Evolutionary conservation across 1,140 invertebrate species (phyloP), one percentile per base, ranked within the genome.

Genomic region (Andricus grossulariae): DNA sequence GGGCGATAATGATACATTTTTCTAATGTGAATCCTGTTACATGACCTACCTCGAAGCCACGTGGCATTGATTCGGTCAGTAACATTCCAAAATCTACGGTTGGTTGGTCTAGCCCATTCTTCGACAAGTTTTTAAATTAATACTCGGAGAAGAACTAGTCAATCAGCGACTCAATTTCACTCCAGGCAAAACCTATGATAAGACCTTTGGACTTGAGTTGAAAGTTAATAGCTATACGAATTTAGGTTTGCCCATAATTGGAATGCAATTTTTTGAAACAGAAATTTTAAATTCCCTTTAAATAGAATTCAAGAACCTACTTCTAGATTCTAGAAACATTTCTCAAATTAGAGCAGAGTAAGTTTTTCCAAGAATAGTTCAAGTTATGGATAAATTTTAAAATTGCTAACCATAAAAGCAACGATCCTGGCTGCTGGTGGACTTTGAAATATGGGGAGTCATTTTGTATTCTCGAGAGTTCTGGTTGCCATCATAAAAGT

Each of bases 51-150:
- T 66, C 39, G 60, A 66, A 66, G 32, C 60, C 60, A 66, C 25
- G 60, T 66, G 60, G 60, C 60, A 66, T 66, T 32, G 60, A 66
- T 66, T 66, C 60, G 60, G 60, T 66, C 60, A n/a, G 60, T 66
- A 32, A 66, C 60, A 32, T 66, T 66, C 60, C 60, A 39, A 66
- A 66, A 66, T 39, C n/a, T 66, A 39, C 60, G 60, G 32, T 66
- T 66, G 60, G 60, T 32, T 66, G 60, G 15, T 39, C 15, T 39
- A 66, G 60, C 60, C 60, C 60, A 66, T 66, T 66, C 60, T 66
- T 66, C 39, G 32, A 39, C 60, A 66, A 66, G 52, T 66, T 39
- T 39, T 66, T 66, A 66, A 66, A 66, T 66, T 32, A n/a, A 66
- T 66, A 39, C 60, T 16, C 32, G n/a, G 21, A 66, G 57, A 66